phyloP scores from a whole-genome alignment of 2,113 vertebrate species.

The Psilopsiagon aymara region DNA sequence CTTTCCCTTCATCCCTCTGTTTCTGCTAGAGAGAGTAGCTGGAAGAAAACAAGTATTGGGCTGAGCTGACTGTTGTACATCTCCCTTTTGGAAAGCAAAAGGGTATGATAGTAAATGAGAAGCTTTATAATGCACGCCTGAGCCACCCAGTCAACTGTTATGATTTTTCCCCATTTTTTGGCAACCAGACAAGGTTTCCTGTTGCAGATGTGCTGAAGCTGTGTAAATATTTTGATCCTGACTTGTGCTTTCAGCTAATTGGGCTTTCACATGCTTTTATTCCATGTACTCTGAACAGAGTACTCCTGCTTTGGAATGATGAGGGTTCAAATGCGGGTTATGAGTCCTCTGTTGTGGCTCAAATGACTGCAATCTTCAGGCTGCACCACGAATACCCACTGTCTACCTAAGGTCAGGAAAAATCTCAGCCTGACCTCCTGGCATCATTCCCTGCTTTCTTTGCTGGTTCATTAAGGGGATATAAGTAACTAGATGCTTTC shows the following conservation, averaged over 20 bases:
- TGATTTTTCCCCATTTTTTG: not conserved
- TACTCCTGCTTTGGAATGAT: not conserved
- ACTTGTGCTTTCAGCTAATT: not conserved
- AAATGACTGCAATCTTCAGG: not conserved
- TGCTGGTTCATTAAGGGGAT: not conserved
- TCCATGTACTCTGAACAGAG: not conserved
- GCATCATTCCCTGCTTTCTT: not conserved
- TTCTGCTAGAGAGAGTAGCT: not conserved
- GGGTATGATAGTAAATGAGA: not conserved
- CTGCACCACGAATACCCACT: not conserved
- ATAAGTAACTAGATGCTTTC: not conserved
- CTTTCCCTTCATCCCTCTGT: not conserved
- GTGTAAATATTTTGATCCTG: slow-evolving; percentile 32
- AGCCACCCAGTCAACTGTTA: not conserved
- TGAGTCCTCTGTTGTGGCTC: not conserved
- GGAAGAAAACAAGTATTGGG: not conserved
- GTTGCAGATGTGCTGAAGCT: not conserved
- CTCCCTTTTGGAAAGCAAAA: not conserved
- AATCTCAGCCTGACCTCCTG: not conserved
- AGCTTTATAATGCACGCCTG: not conserved
- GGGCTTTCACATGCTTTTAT: not conserved
- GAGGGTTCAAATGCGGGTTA: not conserved
- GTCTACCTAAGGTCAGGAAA: not conserved
- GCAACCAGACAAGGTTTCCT: not conserved
- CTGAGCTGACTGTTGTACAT: not conserved